A percentile compares a stretch with the other conserved stretches of the same genome.
Conservation (phyloP, 2,113 vertebrate species). For the Cariama cristata region DNA sequence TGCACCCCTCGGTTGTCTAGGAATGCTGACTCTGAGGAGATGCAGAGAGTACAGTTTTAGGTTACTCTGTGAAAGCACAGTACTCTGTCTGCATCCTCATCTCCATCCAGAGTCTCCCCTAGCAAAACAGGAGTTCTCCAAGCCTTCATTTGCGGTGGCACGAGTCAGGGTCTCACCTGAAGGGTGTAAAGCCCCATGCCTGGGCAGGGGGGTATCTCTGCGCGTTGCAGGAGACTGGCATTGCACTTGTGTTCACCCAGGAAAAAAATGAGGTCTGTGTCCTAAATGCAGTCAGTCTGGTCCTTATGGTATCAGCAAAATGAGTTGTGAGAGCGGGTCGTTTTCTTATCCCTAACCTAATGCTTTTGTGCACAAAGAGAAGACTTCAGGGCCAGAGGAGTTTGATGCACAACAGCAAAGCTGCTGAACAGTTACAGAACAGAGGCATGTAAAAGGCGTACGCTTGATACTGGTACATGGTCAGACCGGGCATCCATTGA, state of each 20-base stretch:
- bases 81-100: not conserved
- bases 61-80: not conserved
- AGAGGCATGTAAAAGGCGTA: accelerated
- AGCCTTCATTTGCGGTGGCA: not conserved
- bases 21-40: not conserved
- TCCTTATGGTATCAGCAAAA: not conserved
- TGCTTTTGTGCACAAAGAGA: not conserved
- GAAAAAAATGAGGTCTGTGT: accelerated
- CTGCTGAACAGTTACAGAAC: not conserved
- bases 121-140: not conserved
- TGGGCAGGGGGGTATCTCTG: not conserved
- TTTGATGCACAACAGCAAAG: not conserved
- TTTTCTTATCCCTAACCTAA: not conserved
- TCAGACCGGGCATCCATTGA: not conserved
- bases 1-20: not conserved
- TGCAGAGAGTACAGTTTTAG: not conserved
- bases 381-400: not conserved
- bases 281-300: not conserved
- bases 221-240: not conserved
- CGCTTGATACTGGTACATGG: accelerated
- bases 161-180: not conserved
- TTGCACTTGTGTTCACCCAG: not conserved
- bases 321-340: not conserved
- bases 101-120: not conserved
- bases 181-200: not conserved